Conservation (phyloP, 1,140 invertebrate species). For the Macrobrachium rosenbergii region DNA sequence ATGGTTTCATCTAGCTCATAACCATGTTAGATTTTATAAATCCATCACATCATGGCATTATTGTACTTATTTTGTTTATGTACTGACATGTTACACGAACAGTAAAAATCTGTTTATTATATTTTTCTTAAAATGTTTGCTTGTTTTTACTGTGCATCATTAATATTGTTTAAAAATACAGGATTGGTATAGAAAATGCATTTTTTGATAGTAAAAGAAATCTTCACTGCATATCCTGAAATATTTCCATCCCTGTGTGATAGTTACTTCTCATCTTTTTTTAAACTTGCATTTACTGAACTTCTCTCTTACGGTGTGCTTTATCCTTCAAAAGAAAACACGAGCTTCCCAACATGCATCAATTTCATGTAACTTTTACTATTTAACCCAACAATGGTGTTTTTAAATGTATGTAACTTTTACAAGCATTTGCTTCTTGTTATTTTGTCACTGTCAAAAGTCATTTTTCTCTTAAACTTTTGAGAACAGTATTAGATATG, state of each 20-base stretch:
- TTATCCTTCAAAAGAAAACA: neutral
- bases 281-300: neutral
- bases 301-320: neutral
- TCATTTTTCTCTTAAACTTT: too few relatives aligned
- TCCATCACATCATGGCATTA: neutral
- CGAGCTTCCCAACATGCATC: neutral
- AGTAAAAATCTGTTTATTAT: constrained; percentile 4
- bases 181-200: too few relatives aligned
- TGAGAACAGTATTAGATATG: too few relatives aligned
- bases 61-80: constrained; percentile 34
- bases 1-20: constrained; percentile 27
- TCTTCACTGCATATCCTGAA: constrained; percentile 19
- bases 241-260: constrained; percentile 32
- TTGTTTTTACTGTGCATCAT: constrained; percentile 1
- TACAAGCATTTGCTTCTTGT: too few relatives aligned
- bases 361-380: neutral
- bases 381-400: too few relatives aligned
- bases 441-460: too few relatives aligned
- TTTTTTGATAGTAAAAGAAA: neutral
- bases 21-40: constrained; percentile 32
- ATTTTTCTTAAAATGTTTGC: constrained; percentile 21
- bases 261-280: constrained; percentile 10
- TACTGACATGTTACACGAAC: constrained; percentile 3
- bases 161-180: too few relatives aligned
- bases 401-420: too few relatives aligned